phyloP scores from a whole-genome alignment of 2,888 invertebrate genomes.

The Psylliodes chrysocephalus region DNA sequence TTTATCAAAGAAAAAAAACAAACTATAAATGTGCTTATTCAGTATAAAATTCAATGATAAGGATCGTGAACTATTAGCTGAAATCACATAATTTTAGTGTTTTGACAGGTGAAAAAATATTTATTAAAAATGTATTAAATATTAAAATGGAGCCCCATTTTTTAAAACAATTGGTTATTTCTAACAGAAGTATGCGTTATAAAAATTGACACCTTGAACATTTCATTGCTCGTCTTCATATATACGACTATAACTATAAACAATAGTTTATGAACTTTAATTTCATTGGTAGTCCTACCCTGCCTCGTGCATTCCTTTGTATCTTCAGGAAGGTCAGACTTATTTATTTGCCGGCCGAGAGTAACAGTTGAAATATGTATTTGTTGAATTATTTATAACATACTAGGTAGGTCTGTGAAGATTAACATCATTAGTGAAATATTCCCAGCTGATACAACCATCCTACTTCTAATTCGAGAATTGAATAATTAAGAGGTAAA shows the following conservation, averaged over 20 bases:
- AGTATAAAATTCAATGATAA: too few relatives aligned
- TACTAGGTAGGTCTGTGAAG: slow-evolving; percentile 23
- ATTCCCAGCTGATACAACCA: slow-evolving; percentile 12
- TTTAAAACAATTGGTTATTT: too few relatives aligned
- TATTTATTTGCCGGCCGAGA: slow-evolving; percentile 25
- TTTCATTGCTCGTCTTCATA: background rate
- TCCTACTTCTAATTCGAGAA: slow-evolving; percentile 12
- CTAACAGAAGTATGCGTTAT: too few relatives aligned
- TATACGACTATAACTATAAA: background rate
- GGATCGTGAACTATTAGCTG: too few relatives aligned
- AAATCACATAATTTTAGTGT: too few relatives aligned
- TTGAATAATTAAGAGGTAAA: background rate
- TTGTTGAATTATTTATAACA: slow-evolving; percentile 32
- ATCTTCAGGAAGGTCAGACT: slow-evolving; percentile 34
- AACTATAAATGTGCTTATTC: too few relatives aligned
- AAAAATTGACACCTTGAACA: background rate
- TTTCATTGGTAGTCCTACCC: background rate
- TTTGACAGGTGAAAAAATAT: too few relatives aligned
- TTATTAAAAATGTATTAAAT: too few relatives aligned
- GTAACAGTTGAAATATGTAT: slow-evolving; percentile 19
- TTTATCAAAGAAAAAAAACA: too few relatives aligned
- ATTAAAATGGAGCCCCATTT: too few relatives aligned
- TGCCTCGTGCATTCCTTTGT: slow-evolving; percentile 27
- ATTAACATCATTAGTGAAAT: slow-evolving; percentile 17
- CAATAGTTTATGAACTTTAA: slow-evolving; percentile 3